Conservation (phyloP, 2,888 invertebrate species). For the Proisotoma minuta region DNA sequence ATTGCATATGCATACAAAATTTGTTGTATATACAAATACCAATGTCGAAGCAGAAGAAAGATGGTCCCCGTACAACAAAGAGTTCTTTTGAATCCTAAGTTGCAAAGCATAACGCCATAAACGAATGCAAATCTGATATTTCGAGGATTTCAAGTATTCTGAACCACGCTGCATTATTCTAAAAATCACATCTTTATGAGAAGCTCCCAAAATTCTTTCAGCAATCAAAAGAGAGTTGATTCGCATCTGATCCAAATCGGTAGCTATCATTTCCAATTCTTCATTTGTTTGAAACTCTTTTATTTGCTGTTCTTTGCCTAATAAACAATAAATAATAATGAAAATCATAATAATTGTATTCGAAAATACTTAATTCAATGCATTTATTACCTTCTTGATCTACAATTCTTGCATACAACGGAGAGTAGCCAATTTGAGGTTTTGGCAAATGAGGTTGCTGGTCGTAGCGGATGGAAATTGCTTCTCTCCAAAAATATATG, state of each 20-base stretch:
- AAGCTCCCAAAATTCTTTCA: slow-evolving; percentile 71
- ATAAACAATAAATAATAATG: not conserved
- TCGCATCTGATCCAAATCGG: slow-evolving; percentile 78
- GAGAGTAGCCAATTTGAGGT: slow-evolving; percentile 35
- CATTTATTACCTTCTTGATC: slow-evolving; percentile 32
- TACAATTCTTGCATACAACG: slow-evolving; percentile 37
- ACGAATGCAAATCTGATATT: slow-evolving; percentile 76
- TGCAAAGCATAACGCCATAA: slow-evolving; percentile 79
- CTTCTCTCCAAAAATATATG: slow-evolving; percentile 71
- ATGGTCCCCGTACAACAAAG: slow-evolving; percentile 68
- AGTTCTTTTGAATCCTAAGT: slow-evolving; percentile 72
- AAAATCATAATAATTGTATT: not conserved
- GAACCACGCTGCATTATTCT: slow-evolving; percentile 63
- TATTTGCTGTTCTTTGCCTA: slow-evolving; percentile 17
- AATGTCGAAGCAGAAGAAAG: slow-evolving; percentile 81
- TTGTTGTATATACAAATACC: slow-evolving; percentile 57
- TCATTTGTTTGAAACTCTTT: slow-evolving; percentile 67
- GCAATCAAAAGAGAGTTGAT: slow-evolving; percentile 82
- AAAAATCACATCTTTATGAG: slow-evolving; percentile 83
- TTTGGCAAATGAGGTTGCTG: slow-evolving; percentile 39
- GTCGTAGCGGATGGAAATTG: slow-evolving; percentile 61
- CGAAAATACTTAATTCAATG: too few species aligned
- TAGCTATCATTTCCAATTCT: slow-evolving; percentile 66
- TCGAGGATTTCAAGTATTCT: slow-evolving; percentile 56
- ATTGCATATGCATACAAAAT: not conserved